Evolutionary conservation across 1,140 invertebrate species (phyloP), one percentile per base, ranked within the genome.

Genomic region (Popillia japonica): DNA sequence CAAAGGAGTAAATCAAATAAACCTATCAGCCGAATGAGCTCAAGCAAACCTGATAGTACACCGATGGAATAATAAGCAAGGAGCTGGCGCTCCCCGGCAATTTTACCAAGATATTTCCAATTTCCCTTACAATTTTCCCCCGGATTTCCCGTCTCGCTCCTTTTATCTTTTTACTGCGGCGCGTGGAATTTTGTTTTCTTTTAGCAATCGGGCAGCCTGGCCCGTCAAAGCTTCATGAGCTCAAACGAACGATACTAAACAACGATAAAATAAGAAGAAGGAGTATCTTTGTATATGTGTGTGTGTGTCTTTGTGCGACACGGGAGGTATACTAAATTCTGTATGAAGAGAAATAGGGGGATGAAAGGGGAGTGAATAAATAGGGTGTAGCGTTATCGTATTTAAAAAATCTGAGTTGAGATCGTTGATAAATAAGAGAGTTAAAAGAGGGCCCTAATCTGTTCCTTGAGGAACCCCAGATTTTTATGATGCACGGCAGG

Each of bases 21-120:
- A 22, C 61, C 61, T 68, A 68, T 68, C 61, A 68, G 61, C 17
- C 61, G 61, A 68, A 68, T 68, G 61, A 68, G 61, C 27, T 68
- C 61, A 68, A 68, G 61, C 61, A 68, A 68, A 68, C 61, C 61
- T 68, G 61, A 68, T 68, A 68, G 61, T 68, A 68, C 61, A 68
- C 61, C 61, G 61, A 22, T 20, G 61, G 61, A 68, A 68, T 68
- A 68, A 68, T 68, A 68, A 68, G 61, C 20, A 11, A 34, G 27
- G 2, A 34, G 27, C 27, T n/a, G 27, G 27, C 4, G 61, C 61
- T 7, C 61, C 17, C 61, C 22, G 20, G 61, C 61, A 68, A 68
- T 68, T 68, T 68, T 34, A 22, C 27, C 22, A 22, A 68, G 61
- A 68, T 68, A 68, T 68, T 68, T 68, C 61, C 61, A 68, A 68